Evolutionary conservation across 2,797 vertebrate genomes (phyloP).

Genomic region (Ataeniobius toweri): DNA sequence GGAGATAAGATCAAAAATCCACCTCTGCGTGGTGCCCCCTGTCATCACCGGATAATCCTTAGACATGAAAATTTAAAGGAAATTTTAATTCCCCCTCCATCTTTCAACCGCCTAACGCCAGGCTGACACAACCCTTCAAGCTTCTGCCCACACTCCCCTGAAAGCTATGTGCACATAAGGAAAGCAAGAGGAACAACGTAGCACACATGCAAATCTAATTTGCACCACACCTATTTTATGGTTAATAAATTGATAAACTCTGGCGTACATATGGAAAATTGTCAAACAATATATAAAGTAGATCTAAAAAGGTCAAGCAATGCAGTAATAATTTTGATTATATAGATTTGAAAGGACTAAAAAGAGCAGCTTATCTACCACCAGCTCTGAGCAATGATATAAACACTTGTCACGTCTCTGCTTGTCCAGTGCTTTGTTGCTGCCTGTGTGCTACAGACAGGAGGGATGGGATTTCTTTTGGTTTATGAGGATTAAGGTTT

Average conservation of each 20-base stretch:
- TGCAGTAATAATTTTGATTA: constrained; percentile 29
- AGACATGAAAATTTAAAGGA: constrained; percentile 69
- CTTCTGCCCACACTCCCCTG: constrained; percentile 36
- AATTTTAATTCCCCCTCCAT: constrained; percentile 65
- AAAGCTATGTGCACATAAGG: constrained; percentile 52
- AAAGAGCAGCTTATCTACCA: constrained; percentile 43
- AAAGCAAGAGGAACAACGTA: constrained; percentile 41
- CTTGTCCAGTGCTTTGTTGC: constrained; percentile 33
- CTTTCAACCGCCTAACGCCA: constrained; percentile 46
- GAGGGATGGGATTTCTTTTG: constrained; percentile 55
- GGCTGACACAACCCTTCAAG: constrained; percentile 61
- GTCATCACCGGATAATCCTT: constrained; percentile 72
- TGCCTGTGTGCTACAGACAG: constrained; percentile 37
- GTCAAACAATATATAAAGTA: constrained; percentile 6
- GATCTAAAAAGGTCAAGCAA: neutral
- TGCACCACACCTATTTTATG: constrained; percentile 36
- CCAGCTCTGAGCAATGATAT: constrained; percentile 6
- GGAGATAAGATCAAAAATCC: constrained; percentile 67
- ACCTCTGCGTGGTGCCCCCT: constrained; percentile 60
- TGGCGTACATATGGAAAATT: neutral
- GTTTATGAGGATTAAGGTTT: constrained; percentile 69
- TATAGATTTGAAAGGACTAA: constrained; percentile 7
- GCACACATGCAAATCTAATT: constrained; percentile 32
- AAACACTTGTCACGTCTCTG: constrained; percentile 21
- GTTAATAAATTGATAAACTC: constrained; percentile 24